These are phyloP conservation scores for Catostomus latipinnis DNA, from an alignment of 2,797 vertebrate species.

Conservation along the genomic window DNA sequence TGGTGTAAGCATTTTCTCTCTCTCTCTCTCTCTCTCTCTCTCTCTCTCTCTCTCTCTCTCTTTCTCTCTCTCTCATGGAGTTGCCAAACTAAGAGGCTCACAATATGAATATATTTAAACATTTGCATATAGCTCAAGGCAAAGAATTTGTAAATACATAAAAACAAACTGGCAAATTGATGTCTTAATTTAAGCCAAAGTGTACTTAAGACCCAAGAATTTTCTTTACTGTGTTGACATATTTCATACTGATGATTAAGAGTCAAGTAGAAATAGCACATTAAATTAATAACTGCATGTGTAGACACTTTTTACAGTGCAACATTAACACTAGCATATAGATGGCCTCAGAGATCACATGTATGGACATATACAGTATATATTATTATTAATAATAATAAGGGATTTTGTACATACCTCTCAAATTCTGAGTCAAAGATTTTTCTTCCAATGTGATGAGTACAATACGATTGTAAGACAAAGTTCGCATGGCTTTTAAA, in stretches of 20 bases:
- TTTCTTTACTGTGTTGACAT: too few relatives aligned
- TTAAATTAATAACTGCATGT: too few relatives aligned
- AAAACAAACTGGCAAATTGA: not conserved
- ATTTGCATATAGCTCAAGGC: not conserved
- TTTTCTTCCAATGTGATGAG: not conserved
- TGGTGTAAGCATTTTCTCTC: not conserved
- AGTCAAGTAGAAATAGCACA: too few relatives aligned
- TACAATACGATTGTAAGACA: not conserved
- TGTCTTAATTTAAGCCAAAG: not conserved
- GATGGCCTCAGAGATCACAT: too few relatives aligned
- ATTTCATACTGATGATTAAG: too few relatives aligned
- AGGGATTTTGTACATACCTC: not conserved
- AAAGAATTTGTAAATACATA: not conserved
- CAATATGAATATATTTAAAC: not conserved
- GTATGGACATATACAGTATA: too few relatives aligned
- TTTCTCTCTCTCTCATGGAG: not conserved
- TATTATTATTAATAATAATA: too few relatives aligned
- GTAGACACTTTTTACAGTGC: too few relatives aligned
- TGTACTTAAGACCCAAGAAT: too few relatives aligned
- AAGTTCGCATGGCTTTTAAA: constrained; percentile 61
- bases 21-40: not conserved
- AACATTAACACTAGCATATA: too few relatives aligned
- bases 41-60: not conserved
- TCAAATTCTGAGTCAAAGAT: not conserved
- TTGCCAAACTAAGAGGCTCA: not conserved